A percentile compares a stretch with the other conserved stretches of the same genome.
phyloP scores from a whole-genome alignment of 1,140 invertebrate species.

The Drusus annulatus region DNA sequence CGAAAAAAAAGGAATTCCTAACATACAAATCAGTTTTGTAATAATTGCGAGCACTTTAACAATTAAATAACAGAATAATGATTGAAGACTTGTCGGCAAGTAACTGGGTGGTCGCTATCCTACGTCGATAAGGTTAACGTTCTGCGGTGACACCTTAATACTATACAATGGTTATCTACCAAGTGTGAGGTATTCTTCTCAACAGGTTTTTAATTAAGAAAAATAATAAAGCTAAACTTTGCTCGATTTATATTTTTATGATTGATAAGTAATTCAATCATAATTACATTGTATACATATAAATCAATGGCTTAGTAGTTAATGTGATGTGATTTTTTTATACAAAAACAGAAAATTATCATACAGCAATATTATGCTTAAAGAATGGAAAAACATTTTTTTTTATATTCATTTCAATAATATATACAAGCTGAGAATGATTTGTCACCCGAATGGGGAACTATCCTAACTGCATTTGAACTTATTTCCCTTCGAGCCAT shows the following conservation, averaged over 20 bases:
- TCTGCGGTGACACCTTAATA: neutral
- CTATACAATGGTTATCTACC: neutral
- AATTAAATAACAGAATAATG: constrained; percentile 28
- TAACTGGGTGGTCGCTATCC: neutral
- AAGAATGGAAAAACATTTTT: too few relatives aligned
- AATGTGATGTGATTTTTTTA: too few relatives aligned
- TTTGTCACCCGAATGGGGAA: too few relatives aligned
- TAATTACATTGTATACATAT: neutral
- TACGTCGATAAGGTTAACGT: neutral
- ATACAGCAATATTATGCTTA: too few relatives aligned
- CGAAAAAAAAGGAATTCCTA: constrained; percentile 2
- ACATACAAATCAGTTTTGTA: constrained; percentile 6
- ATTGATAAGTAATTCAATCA: too few relatives aligned
- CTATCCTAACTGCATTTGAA: too few relatives aligned
- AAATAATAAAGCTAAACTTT: neutral
- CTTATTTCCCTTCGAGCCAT: too few relatives aligned
- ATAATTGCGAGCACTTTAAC: constrained; percentile 1
- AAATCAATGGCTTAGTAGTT: neutral
- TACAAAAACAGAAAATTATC: too few relatives aligned
- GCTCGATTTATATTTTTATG: neutral
- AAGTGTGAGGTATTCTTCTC: constrained; percentile 18
- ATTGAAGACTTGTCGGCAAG: constrained; percentile 12
- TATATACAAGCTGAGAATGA: too few relatives aligned
- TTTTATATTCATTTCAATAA: too few relatives aligned
- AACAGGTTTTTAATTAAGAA: neutral